Base-by-base conservation (phyloP, 2,797 vertebrate genomes). In the Bovichtus diacanthus region DNA sequence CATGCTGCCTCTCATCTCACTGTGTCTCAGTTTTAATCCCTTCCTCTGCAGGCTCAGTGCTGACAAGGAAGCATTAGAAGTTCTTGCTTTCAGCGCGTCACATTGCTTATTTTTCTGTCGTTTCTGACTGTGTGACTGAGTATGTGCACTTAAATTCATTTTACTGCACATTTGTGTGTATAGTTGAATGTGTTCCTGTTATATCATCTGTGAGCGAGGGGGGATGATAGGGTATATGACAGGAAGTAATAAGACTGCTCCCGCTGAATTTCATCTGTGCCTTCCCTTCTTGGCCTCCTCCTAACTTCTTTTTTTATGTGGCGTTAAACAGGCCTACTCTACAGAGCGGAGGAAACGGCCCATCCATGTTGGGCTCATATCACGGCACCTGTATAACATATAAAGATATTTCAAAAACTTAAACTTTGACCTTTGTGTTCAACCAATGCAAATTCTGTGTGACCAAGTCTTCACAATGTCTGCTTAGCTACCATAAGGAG, bases 221-320 rank as follows among this genome's bases (percentile, higher is more conserved):
- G 41, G 31, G 50, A 70, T 43, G 49, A 74, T 64, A 50, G 59
- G 11, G 31, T 74, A 66, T 36, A 63, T 78, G 54, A 76, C 60
- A 81, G 81, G 79, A 87, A 89, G 77, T 77, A 68, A 80, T 83
- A 78, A 83, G 80, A 34, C 38, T 63, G 49, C 25, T 13, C 25
- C 29, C 16, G 8, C 55, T 65, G 77, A 70, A 80, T 74, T 74
- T 86, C 51, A 82, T 81, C 70, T 82, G 62, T 70, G 47, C 70
- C 54, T 55, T 76, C 67, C 56, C 39, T 63, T 74, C 34, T 70
- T 73, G 66, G 61, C 66, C 16, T 60, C 72, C 63, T 62, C 34
- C 66, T 70, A 66, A 83, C 62, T 81, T 81, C 64, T 51, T 83
- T 87, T n/a, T 91, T 89, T 81, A 92, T 92, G 78, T 91, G 77